phyloP scores from a whole-genome alignment of 2,113 vertebrate species.

The Pitta sordida region DNA sequence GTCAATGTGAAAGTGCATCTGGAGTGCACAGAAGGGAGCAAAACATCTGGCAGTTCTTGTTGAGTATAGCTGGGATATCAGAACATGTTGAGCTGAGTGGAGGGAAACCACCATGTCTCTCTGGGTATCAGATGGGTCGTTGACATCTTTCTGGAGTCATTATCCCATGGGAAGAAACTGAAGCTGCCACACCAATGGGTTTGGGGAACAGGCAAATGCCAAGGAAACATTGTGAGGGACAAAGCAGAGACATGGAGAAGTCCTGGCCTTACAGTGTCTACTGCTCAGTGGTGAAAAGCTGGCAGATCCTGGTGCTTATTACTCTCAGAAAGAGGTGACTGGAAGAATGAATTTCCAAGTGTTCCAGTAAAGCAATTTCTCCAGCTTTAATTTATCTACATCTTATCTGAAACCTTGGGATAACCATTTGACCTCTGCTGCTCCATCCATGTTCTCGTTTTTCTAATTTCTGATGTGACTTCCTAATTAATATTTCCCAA shows the following conservation, averaged over 20 bases:
- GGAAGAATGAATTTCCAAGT: neutral
- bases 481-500: constrained; percentile 29
- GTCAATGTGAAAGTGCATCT: neutral
- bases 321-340: neutral
- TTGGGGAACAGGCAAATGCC: neutral
- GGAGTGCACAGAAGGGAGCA: neutral
- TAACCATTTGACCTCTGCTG: neutral
- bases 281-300: neutral
- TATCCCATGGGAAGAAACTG: neutral
- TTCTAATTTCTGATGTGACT: constrained; percentile 28
- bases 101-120: neutral
- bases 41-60: neutral
- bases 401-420: neutral
- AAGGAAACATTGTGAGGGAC: neutral
- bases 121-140: neutral
- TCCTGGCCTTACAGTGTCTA: neutral
- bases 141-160: neutral
- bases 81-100: fast-evolving
- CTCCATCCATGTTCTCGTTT: neutral
- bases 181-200: neutral
- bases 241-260: neutral
- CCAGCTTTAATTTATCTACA: constrained; percentile 11
- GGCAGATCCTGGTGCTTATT: neutral
- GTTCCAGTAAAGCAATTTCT: neutral
- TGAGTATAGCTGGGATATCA: neutral